Percentiles rank a stretch among this genome's conserved stretches.
These are phyloP conservation scores for Mesoclemmys tuberculata DNA, from an alignment of 2,113 vertebrate genomes.

Conservation along the genomic window DNA sequence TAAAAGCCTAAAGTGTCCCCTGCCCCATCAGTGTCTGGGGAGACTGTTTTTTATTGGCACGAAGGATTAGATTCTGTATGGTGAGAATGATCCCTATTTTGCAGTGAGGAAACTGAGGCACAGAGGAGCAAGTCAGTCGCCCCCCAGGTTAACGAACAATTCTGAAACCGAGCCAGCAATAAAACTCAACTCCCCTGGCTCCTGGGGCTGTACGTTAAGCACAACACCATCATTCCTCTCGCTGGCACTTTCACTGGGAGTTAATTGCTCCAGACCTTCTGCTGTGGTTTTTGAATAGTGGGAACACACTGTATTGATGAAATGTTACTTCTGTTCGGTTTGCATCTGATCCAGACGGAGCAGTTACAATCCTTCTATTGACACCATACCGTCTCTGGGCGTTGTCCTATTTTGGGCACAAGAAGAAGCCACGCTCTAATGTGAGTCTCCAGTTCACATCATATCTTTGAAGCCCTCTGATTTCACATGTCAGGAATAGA, in stretches of 20 bases:
- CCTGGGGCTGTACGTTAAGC: background rate
- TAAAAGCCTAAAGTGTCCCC: accelerated
- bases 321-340: background rate
- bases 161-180: background rate
- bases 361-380: background rate
- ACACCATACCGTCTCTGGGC: accelerated
- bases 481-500: background rate
- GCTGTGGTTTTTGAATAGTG: background rate
- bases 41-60: background rate
- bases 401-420: background rate
- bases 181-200: accelerated
- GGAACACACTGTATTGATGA: background rate
- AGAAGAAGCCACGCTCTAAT: background rate
- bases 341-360: accelerated
- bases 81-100: background rate
- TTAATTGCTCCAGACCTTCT: background rate
- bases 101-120: background rate
- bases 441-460: background rate
- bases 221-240: background rate
- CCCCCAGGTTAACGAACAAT: background rate
- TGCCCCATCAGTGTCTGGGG: background rate
- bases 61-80: accelerated
- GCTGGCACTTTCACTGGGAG: background rate
- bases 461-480: background rate
- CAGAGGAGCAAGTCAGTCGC: background rate